Conservation (phyloP, 2,888 invertebrate species). For the Branchipolynoe longqiensis region DNA sequence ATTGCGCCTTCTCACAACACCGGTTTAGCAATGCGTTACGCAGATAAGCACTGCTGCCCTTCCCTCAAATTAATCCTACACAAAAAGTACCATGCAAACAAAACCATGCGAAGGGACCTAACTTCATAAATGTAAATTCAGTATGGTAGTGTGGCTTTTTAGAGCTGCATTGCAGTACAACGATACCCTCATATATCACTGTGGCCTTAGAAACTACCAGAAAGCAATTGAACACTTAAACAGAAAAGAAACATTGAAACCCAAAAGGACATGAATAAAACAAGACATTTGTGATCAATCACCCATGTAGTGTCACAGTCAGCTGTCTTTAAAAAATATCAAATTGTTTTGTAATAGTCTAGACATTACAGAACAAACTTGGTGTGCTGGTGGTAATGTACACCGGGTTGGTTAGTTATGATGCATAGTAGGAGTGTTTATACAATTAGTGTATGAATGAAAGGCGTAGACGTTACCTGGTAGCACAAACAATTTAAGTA, state of each 20-base stretch:
- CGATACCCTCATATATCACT: background rate
- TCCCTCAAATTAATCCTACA: slow-evolving; percentile 1
- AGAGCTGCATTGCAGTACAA: too few relatives aligned
- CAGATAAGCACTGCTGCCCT: too few relatives aligned
- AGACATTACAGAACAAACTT: too few relatives aligned
- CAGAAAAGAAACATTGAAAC: background rate
- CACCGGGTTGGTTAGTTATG: too few relatives aligned
- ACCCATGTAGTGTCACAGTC: slow-evolving; percentile 23
- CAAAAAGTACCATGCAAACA: slow-evolving; percentile 2
- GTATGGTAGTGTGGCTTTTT: background rate
- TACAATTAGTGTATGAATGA: too few relatives aligned
- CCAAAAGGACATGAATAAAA: background rate
- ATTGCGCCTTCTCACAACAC: too few relatives aligned
- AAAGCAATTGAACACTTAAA: slow-evolving; percentile 3
- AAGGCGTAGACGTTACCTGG: too few relatives aligned
- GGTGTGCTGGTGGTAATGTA: too few relatives aligned
- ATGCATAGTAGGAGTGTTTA: too few relatives aligned
- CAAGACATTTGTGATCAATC: background rate
- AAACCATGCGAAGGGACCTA: slow-evolving; percentile 14
- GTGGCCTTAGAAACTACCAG: background rate
- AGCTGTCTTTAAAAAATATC: too few relatives aligned
- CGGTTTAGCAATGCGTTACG: too few relatives aligned
- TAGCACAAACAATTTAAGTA: background rate
- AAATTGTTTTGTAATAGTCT: too few relatives aligned
- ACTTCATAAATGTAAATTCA: background rate